Evolutionary conservation across 2,797 vertebrate species (phyloP), one percentile per base, ranked within the genome.

Genomic region (Gadopsis marmoratus): DNA sequence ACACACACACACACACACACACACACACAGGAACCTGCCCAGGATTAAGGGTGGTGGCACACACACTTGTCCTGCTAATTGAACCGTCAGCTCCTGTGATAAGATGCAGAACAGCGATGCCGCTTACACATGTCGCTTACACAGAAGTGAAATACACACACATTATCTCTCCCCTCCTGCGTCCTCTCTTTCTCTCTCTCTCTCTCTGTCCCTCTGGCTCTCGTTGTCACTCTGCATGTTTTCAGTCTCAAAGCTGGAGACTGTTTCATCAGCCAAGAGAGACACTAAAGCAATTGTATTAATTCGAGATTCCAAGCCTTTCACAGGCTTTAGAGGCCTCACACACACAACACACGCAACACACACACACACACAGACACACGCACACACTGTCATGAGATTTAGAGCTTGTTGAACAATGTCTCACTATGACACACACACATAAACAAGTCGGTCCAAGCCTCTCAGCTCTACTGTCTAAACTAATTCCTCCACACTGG

Each of bases 401-500:
- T 91, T 92, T 85, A 87, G 73, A 88, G 93, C 93, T 89, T 91
- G 90, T 87, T 86, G 87, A 92, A 93, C 85, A 92, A 90, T 91
- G 76, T 87, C 86, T 79, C 35, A 21, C 74, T 82, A 45, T 71
- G 61, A 86, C 79, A 63, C 73, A 58, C 76, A 76, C 62, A 76
- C 64, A 83, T 11, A 86, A 83, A 90, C 88, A 90, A 93, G 88
- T 88, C 73, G 39, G 91, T 92, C 91, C 92, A 92, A 90, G 91
- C 86, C 85, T 93, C 95, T 94, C 92, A 94, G 91, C 93, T 91
- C 86, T 87, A 92, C 90, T 95, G 92, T 93, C 92, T 94, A 81
- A 93, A 94, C 92, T 94, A 93, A 94, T 93, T 95, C 94, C 90
- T 90, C 88, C 83, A 93, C 90, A 94, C 87, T 92, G 92, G 93